Conservation (phyloP, 2,113 vertebrate species). For the Anoplopoma fimbria region DNA sequence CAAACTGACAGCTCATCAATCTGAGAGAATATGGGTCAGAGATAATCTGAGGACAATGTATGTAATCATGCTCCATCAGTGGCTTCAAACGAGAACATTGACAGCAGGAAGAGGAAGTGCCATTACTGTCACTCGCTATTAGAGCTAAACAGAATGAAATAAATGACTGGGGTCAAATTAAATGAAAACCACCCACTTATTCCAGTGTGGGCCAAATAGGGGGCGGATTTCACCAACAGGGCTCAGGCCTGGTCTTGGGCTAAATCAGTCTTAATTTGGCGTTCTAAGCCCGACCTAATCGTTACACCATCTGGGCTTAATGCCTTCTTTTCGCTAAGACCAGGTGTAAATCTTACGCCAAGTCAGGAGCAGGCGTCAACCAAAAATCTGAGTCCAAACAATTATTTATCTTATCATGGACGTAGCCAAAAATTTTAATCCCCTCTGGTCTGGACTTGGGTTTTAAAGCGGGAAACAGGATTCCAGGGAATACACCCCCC, state of each 20-base stretch:
- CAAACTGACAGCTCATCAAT: constrained; percentile 44
- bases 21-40: constrained; percentile 35
- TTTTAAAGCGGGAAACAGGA: too few species aligned
- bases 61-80: constrained; percentile 48
- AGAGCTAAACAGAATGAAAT: constrained; percentile 25
- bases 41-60: constrained; percentile 45
- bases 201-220: constrained; percentile 13
- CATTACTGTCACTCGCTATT: constrained; percentile 31
- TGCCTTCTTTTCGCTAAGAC: background rate
- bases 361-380: background rate
- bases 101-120: constrained; percentile 9
- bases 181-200: constrained; percentile 32
- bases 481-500: too few species aligned
- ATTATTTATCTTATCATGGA: background rate
- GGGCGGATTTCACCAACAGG: background rate
- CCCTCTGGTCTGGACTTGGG: too few species aligned
- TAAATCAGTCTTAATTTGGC: background rate
- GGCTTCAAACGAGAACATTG: constrained; percentile 35
- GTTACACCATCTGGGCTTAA: background rate
- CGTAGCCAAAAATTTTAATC: background rate
- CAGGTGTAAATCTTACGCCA: background rate
- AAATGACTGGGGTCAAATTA: background rate
- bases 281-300: background rate
- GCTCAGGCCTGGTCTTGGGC: background rate
- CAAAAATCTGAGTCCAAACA: background rate